Conservation (phyloP, 2,888 invertebrate species). For the Acanthosepion pharaonis region DNA sequence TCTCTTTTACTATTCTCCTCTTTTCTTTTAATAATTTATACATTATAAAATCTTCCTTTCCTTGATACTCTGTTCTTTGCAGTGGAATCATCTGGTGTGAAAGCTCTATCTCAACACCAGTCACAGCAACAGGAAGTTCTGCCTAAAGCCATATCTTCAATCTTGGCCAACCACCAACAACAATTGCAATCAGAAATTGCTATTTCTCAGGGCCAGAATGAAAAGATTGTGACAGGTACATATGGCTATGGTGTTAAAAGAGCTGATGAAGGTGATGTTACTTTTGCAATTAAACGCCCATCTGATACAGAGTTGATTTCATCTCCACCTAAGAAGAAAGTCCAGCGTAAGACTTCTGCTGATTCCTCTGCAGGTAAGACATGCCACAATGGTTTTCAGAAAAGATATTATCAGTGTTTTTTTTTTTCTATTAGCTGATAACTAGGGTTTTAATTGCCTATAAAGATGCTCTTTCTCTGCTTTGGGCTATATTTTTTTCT, state of each 20-base stretch:
- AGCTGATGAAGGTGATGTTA: background rate
- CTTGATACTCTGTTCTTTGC: background rate
- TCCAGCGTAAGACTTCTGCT: slow-evolving; percentile 14
- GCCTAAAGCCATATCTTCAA: slow-evolving; percentile 16
- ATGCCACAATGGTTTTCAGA: background rate
- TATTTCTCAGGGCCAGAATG: background rate
- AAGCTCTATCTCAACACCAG: background rate
- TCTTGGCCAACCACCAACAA: slow-evolving; percentile 33
- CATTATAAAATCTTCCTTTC: too few species aligned
- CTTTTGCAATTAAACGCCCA: slow-evolving; percentile 6
- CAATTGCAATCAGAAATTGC: background rate
- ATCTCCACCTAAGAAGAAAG: slow-evolving; percentile 42
- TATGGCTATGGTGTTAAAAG: slow-evolving; percentile 43
- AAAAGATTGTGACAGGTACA: background rate
- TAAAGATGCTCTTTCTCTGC: too few species aligned
- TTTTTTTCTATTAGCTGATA: background rate
- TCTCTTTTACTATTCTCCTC: background rate
- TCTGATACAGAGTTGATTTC: background rate
- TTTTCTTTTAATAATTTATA: too few species aligned
- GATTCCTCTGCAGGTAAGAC: slow-evolving; percentile 15
- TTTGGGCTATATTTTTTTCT: too few species aligned
- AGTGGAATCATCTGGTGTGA: background rate
- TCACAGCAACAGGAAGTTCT: background rate
- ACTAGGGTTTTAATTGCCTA: too few species aligned
- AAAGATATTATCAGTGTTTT: background rate